Evolutionary conservation across 2,113 vertebrate genomes (phyloP), one percentile per base, ranked within the genome.

Genomic region (Tachuris rubrigastra): DNA sequence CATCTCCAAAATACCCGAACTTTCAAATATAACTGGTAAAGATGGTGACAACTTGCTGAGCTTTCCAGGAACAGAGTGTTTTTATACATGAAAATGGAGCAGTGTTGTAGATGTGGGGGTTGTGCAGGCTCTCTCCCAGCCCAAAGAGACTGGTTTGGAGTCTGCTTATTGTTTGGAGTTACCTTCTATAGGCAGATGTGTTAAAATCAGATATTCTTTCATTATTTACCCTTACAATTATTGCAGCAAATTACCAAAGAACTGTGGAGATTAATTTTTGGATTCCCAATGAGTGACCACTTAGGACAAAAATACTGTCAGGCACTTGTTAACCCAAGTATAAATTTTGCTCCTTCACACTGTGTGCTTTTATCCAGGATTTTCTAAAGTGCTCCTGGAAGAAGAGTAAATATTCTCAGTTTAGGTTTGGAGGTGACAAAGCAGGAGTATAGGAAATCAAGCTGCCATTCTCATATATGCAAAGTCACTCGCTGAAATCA

Each of bases 211-310:
- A 42, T 90, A 31, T 59, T 86, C 53, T 88, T 76, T n/a, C 47
- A 27, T 86, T 86, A 55, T 88, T 95, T 85, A 35, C 22, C 30
- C 63, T 83, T n/a, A 28, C 21, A 50, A 22, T 76, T 73, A 63
- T 8, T 77, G 39, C 39, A 83, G 46, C 33, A 84, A 90, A 67
- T 79, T 52, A 41, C 8, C 39, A 56, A 72, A 59, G 63, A 77
- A 44, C 33, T 71, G 33, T 74, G 46, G 33, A 85, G 10, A 42
- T 76, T 42, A 50, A 63, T 59, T 37, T 80, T 88, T 69, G 74
- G 59, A 19, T 85, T 80, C 47, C 27, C 35, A 47, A 2, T 18
- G 77, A 60, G 55, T 85, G 67, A 83, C 71, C n/a, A 7, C 33
- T 76, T 39, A 62, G 21, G 46, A 76, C 23, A 79, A 47, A 75